These are phyloP conservation scores for Noctua pronuba DNA, from an alignment of 2,888 invertebrate genomes.

Conservation along the genomic window DNA sequence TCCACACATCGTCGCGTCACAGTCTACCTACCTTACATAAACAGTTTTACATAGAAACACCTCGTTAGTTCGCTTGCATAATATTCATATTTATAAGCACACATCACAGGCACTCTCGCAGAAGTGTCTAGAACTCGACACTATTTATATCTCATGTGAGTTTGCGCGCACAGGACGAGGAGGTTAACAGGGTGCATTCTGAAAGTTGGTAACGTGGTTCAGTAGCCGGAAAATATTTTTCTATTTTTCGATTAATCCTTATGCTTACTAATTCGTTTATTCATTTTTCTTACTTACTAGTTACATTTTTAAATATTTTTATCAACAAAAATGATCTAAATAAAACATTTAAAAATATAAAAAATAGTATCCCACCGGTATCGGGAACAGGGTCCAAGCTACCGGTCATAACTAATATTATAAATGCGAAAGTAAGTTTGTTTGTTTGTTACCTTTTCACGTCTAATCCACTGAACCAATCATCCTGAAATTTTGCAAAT, in stretches of 20 bases:
- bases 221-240: neutral
- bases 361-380: too few species aligned
- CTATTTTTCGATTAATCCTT: neutral
- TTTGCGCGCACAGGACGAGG: neutral
- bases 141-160: neutral
- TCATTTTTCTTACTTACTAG: too few species aligned
- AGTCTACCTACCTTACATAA: conserved; percentile 15
- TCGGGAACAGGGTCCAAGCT: too few species aligned
- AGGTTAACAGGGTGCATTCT: neutral
- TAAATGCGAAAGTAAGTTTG: too few species aligned
- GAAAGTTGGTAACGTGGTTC: neutral
- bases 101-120: conserved; percentile 14
- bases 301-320: too few species aligned
- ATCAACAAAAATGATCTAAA: too few species aligned
- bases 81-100: conserved; percentile 47
- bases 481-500: too few species aligned
- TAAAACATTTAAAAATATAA: too few species aligned
- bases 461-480: too few species aligned
- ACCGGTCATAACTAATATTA: too few species aligned
- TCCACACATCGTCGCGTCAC: neutral
- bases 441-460: too few species aligned
- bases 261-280: too few species aligned
- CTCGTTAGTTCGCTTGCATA: conserved; percentile 40
- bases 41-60: conserved; percentile 23
- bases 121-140: conserved; percentile 9